These are phyloP conservation scores for Carcina quercana DNA, from an alignment of 2,888 invertebrate genomes.

Conservation along the genomic window DNA sequence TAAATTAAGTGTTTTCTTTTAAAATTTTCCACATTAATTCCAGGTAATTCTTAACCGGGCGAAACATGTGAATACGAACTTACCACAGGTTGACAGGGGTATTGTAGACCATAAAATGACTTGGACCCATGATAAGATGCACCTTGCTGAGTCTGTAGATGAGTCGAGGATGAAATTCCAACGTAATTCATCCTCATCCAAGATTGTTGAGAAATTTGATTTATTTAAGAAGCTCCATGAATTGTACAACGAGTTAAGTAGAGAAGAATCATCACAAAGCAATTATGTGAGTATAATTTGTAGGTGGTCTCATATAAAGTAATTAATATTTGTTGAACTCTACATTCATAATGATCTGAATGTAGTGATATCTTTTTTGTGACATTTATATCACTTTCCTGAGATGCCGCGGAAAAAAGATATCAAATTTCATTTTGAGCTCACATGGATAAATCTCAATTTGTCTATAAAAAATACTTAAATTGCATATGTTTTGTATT, in stretches of 20 bases:
- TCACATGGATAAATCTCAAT: too few relatives aligned
- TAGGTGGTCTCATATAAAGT: too few relatives aligned
- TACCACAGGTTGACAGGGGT: slow-evolving; percentile 64
- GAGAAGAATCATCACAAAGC: slow-evolving; percentile 58
- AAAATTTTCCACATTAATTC: slow-evolving; percentile 27
- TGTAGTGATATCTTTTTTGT: too few relatives aligned
- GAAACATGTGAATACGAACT: slow-evolving; percentile 66
- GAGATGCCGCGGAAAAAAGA: too few relatives aligned
- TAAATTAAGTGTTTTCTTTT: slow-evolving; percentile 11
- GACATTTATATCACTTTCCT: too few relatives aligned
- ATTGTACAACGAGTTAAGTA: slow-evolving; percentile 61
- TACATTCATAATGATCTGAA: too few relatives aligned
- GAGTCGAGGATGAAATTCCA: slow-evolving; percentile 66
- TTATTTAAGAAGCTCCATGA: slow-evolving; percentile 69
- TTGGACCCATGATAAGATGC: slow-evolving; percentile 71
- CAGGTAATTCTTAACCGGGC: slow-evolving; percentile 67
- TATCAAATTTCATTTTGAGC: too few relatives aligned
- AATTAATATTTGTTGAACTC: too few relatives aligned
- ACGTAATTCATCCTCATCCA: slow-evolving; percentile 53
- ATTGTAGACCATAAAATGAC: slow-evolving; percentile 70
- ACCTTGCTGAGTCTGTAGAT: slow-evolving; percentile 64
- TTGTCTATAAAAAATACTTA: too few relatives aligned
- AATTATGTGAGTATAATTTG: slow-evolving; percentile 55
- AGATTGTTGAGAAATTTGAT: slow-evolving; percentile 60
- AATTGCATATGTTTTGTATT: too few relatives aligned